These are phyloP conservation scores for Halictus ligatus DNA, from an alignment of 2,888 invertebrate species.

Conservation along the genomic window DNA sequence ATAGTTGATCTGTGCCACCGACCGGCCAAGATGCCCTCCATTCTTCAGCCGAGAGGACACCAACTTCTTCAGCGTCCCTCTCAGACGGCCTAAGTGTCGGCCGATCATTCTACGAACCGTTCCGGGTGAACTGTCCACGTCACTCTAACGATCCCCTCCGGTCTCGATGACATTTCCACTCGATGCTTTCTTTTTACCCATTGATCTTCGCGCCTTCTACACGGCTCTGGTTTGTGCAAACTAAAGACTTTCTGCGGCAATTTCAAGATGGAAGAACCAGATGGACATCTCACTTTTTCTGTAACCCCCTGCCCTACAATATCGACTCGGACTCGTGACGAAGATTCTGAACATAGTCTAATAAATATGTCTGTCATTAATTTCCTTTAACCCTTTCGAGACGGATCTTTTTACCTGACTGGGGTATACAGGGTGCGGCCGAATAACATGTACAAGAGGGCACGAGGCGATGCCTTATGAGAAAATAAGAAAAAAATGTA, in stretches of 20 bases:
- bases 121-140: neutral
- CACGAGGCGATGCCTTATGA: no score
- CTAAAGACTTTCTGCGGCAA: neutral
- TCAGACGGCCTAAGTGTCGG: neutral
- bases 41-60: neutral
- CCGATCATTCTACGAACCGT: neutral
- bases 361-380: no score
- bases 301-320: no score
- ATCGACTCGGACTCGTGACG: no score
- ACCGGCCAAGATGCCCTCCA: neutral
- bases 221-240: neutral
- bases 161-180: neutral
- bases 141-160: neutral
- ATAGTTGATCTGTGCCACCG: slow-evolving; percentile 39
- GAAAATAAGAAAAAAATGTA: no score
- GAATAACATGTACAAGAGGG: no score
- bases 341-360: no score
- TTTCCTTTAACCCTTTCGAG: no score
- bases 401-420: no score
- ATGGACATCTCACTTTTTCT: neutral
- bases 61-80: slow-evolving; percentile 8
- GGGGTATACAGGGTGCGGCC: no score
- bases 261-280: neutral
- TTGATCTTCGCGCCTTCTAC: neutral
- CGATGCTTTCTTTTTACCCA: neutral